These are phyloP conservation scores for Quadroppia sp. DNA, from an alignment of 2,888 invertebrate genomes.

Conservation along the genomic window DNA sequence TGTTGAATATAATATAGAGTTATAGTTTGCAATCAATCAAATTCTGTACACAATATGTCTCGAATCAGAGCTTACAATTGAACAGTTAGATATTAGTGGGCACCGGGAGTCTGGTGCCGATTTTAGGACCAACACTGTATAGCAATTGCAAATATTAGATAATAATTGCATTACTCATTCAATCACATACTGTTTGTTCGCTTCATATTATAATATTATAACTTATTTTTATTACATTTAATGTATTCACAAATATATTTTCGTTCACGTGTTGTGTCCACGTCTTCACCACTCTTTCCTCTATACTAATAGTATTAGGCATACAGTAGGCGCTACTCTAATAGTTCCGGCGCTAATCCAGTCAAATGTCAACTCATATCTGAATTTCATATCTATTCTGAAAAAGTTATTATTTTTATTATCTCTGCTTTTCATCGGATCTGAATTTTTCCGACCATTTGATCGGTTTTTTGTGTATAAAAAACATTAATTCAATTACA, in stretches of 20 bases:
- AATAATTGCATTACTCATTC: slow-evolving; percentile 17
- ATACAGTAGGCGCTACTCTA: neutral
- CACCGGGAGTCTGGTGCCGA: neutral
- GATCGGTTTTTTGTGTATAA: neutral
- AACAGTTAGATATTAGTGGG: too few species aligned
- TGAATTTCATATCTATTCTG: slow-evolving; percentile 1
- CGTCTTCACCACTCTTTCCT: slow-evolving; percentile 1
- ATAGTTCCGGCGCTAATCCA: neutral
- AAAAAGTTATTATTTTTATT: neutral
- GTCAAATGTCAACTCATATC: neutral
- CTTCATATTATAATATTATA: neutral
- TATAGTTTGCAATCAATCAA: slow-evolving; percentile 10
- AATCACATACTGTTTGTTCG: slow-evolving; percentile 4
- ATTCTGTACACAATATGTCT: slow-evolving; percentile 4
- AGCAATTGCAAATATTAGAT: neutral
- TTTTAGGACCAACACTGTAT: neutral
- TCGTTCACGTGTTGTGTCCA: neutral
- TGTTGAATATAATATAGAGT: neutral
- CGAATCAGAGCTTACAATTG: neutral
- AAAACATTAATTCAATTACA: neutral
- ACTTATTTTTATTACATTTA: neutral
- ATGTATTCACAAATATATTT: slow-evolving; percentile 16
- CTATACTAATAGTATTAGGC: neutral
- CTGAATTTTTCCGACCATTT: neutral
- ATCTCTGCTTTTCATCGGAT: neutral